Evolutionary conservation across 2,797 vertebrate genomes (phyloP), one percentile per base, ranked within the genome.

Genomic region (Rhynchonycteris naso): DNA sequence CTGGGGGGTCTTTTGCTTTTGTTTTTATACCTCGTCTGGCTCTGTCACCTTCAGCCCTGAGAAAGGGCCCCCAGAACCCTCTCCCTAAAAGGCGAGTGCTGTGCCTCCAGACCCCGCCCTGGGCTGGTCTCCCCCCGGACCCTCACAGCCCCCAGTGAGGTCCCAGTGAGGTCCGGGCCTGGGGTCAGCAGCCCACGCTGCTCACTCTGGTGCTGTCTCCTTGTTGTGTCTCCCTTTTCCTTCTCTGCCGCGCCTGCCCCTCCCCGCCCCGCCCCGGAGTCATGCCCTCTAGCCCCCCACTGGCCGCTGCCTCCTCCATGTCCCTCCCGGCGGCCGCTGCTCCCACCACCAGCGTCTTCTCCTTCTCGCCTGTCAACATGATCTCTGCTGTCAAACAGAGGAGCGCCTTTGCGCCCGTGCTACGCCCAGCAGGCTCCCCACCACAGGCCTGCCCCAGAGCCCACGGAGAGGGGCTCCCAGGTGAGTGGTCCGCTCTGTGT

Each of bases 341-440:
- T 97, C 96, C 98, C 33, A 96, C 98, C 97, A 96, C 97, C 88
- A 99, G 99, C 95, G 98, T 98, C 98, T 99, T 98, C 98, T 99
- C 99, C 98, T 99, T 99, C 99, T 99, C 99, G 90, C 99, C 99
- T 96, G 99, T 99, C 98, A 99, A 99, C 98, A 99, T 99, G 99
- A 99, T 99, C 98, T 99, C 99, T 97, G 98, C 99, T 90, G 99
- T 98, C 85, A 98, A 98, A 97, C 98, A 98, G 98, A 98, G 98
- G 63, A 98, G 98, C 97, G 98, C 98, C 97, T 98, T 98, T 0
- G 98, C 98, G 1, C 98, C 98, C 0, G 99, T 99, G 97, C 99
- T 99, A 97, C 99, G 99, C 97, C 99, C 99, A 15, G 99, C 99
- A 97, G 99, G 98, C 96, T 99, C 99, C 92, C 99, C 99, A 21